Conservation (phyloP, 2,888 invertebrate genomes). For the Mythimna impura region DNA sequence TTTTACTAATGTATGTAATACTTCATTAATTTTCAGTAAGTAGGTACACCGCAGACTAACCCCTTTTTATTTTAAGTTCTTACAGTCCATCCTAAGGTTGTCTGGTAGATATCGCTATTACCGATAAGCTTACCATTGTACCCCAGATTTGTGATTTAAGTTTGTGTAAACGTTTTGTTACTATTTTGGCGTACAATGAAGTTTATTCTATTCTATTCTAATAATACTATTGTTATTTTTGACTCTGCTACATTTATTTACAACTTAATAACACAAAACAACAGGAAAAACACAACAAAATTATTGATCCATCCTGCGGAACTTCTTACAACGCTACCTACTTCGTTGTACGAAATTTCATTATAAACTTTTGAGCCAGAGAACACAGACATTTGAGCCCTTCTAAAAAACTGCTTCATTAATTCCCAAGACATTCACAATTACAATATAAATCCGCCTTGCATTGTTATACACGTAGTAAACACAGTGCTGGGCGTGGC, state of each 20-base stretch:
- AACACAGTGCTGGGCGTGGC: slow-evolving; percentile 51
- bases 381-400: neutral
- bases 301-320: slow-evolving; percentile 22
- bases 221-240: neutral
- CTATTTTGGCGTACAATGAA: too few species aligned
- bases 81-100: too few species aligned
- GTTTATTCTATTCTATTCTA: too few species aligned
- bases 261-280: neutral
- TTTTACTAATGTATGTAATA: too few species aligned
- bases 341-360: neutral
- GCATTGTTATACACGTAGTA: slow-evolving; percentile 14
- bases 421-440: slow-evolving; percentile 41
- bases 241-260: neutral
- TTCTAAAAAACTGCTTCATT: slow-evolving; percentile 24
- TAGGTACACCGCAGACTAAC: too few species aligned
- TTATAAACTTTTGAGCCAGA: too few species aligned
- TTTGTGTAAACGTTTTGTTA: too few species aligned
- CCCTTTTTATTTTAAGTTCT: too few species aligned
- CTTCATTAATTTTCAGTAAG: too few species aligned
- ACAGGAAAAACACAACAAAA: neutral
- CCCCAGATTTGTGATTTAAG: too few species aligned
- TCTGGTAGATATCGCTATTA: too few species aligned
- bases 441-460: slow-evolving; percentile 38
- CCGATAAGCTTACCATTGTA: too few species aligned
- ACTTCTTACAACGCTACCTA: neutral